Evolutionary conservation across 2,797 vertebrate genomes (phyloP).

Genomic region (Sebastiscus tertius): DNA sequence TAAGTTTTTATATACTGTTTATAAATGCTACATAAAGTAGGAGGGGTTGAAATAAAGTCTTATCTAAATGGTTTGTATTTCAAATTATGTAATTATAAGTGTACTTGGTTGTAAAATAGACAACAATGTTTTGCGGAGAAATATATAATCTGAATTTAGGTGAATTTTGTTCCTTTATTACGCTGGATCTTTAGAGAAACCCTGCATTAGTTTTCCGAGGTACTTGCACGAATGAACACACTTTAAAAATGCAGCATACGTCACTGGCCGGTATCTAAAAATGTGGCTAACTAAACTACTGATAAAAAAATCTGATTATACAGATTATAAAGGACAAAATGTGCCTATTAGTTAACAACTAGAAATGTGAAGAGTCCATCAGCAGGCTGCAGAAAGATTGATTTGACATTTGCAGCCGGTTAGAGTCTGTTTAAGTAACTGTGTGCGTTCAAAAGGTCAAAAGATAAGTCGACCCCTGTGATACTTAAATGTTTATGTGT

Average conservation of each 20-base stretch:
- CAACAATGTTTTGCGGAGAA: not conserved
- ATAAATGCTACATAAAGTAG: not conserved
- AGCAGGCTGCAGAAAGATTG: not conserved
- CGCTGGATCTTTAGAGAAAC: not conserved
- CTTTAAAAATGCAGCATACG: not conserved
- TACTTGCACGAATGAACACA: not conserved
- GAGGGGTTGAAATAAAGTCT: not conserved
- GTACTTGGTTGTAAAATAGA: not conserved
- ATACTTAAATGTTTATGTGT: slow-evolving; percentile 4
- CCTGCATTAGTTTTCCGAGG: not conserved
- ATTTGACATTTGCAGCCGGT: slow-evolving; percentile 9
- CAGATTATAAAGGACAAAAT: not conserved
- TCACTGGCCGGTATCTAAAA: not conserved
- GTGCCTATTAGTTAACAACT: not conserved
- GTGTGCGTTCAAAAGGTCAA: slow-evolving; percentile 35
- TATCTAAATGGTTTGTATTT: not conserved
- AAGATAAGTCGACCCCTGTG: not conserved
- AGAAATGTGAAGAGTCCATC: not conserved
- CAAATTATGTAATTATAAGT: not conserved
- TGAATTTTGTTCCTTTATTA: not conserved
- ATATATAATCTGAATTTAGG: not conserved
- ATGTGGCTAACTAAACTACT: not conserved
- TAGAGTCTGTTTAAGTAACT: not conserved
- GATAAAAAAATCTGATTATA: not conserved
- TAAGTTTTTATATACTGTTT: not conserved